Evolutionary conservation across 35 echinoderm and acorn worm genomes (phyloP).

Genomic region (Lytechinus variegatus): DNA sequence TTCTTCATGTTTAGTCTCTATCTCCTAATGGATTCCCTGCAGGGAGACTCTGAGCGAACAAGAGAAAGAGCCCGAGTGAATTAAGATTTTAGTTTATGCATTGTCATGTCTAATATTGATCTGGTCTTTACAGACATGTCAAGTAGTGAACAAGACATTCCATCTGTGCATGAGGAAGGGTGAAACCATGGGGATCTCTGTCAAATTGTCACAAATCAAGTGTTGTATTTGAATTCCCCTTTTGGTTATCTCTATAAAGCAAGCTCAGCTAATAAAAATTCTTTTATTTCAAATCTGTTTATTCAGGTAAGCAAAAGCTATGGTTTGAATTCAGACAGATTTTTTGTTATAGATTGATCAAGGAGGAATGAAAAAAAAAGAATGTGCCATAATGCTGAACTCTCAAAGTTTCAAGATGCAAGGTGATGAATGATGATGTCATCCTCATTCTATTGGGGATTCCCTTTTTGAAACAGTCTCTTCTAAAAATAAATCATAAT

Average conservation of each 20-base stretch:
- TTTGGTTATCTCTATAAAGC: too few relatives aligned
- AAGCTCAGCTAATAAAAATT: too few relatives aligned
- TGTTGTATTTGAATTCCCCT: too few relatives aligned
- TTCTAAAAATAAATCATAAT: slow-evolving; percentile 8
- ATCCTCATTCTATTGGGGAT: neutral
- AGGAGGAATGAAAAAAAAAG: too few relatives aligned
- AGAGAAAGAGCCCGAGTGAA: neutral
- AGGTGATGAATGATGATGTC: neutral
- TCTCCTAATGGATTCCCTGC: neutral
- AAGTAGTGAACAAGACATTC: neutral
- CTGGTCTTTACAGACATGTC: neutral
- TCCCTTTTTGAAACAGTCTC: neutral
- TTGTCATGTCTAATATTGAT: neutral
- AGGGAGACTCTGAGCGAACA: neutral
- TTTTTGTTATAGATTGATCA: too few relatives aligned
- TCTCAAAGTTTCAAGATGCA: neutral
- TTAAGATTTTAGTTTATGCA: neutral
- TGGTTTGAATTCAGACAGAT: too few relatives aligned
- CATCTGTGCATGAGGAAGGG: neutral
- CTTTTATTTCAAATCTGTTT: too few relatives aligned
- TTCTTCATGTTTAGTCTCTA: neutral
- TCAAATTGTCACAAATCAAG: too few relatives aligned
- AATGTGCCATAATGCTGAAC: too few relatives aligned
- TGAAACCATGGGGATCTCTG: neutral
- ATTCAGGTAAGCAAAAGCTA: too few relatives aligned